Conservation (phyloP, 2,113 vertebrate genomes). For the Thomomys bottae region DNA sequence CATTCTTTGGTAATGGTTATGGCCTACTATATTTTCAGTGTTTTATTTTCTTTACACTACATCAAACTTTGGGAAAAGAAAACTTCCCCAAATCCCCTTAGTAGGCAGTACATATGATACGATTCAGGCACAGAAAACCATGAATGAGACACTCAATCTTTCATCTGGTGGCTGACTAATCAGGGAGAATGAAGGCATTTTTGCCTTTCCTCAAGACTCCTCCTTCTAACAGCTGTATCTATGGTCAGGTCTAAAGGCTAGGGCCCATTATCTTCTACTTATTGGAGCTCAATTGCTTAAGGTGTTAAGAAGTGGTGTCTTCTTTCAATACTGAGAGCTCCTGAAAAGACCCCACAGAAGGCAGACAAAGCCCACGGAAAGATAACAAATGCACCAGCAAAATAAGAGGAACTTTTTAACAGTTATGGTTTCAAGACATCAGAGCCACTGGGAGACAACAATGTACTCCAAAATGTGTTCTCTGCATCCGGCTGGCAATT, state of each 20-base stretch:
- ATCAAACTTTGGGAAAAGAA: neutral
- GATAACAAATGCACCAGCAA: neutral
- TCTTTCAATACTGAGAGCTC: neutral
- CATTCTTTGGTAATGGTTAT: neutral
- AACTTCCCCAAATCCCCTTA: neutral
- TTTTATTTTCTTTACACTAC: neutral
- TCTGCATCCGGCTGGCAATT: constrained; percentile 58
- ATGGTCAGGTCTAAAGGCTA: neutral
- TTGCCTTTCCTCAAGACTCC: neutral
- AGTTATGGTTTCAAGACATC: neutral
- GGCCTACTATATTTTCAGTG: too few relatives aligned
- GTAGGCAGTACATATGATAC: neutral
- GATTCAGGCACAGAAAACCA: neutral
- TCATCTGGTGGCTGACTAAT: neutral
- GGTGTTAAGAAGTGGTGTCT: neutral
- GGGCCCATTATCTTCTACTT: neutral
- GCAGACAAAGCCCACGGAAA: neutral
- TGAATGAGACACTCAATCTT: neutral
- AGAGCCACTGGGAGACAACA: constrained; percentile 8
- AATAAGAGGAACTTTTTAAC: constrained; percentile 10
- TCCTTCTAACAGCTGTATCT: neutral
- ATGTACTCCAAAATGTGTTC: neutral
- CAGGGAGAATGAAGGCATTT: neutral
- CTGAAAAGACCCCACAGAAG: neutral
- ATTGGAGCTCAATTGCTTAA: neutral